Evolutionary conservation across 2,113 vertebrate species (phyloP), one percentile per base, ranked within the genome.

Genomic region (Daphoenositta chrysoptera): DNA sequence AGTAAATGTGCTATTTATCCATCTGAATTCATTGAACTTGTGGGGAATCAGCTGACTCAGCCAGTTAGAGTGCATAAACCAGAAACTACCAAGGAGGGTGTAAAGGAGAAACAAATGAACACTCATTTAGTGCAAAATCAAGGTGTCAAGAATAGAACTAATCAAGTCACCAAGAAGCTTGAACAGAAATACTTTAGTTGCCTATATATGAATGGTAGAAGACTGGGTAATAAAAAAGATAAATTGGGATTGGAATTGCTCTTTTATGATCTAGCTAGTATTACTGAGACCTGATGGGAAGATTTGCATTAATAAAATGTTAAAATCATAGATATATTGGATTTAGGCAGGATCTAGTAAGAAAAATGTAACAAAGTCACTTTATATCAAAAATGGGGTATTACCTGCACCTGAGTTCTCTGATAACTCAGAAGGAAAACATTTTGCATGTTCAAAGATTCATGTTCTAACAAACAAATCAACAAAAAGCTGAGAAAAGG

Each of bases 81-180:
- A 93, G 56, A 10, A 44, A 31, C 83, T 76, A 79, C 31, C 68
- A 89, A 81, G 33, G 47, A 94, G 44, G 24, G 40, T n/a, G n/a
- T 81, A 66, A 90, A 94, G 69, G 13, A 64, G 76, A 93, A 96
- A 94, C 44, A 94, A 94, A 89, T 71, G 47, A 87, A 75, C 51
- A 56, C 17, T 84, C 89, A 64, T 93, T 90, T 83, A 93, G 39
- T 10, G 12, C 22, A 58, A 93, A 94, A 95, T 87, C 91, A 95
- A 91, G 91, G 87, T 35, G 57, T 79, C 80, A 91, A 40, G 77
- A 91, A 87, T 64, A 75, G 89, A 95, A 97, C 89, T 92, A 92
- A 89, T 89, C 80, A 94, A 94, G 39, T n/a, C 37, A 71, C 35
- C 33, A 89, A 87, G 83, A 94, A 78, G 9, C 51, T 81, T 87